These are phyloP conservation scores for Monochamus alternatus DNA, from an alignment of 2,888 invertebrate genomes.

Conservation along the genomic window DNA sequence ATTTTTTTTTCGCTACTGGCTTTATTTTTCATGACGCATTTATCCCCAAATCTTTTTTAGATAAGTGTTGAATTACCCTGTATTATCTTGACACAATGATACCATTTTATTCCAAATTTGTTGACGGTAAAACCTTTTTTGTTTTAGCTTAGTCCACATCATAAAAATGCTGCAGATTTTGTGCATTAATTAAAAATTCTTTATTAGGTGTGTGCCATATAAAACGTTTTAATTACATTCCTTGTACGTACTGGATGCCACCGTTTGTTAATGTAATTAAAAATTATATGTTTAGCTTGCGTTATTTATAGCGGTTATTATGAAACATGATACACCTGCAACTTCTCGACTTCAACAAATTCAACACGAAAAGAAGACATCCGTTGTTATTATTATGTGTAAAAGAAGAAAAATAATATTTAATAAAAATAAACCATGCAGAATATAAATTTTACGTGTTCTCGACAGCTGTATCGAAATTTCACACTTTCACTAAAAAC, in stretches of 20 bases:
- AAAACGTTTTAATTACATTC: not conserved
- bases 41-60: too few relatives aligned
- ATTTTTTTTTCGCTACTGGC: too few relatives aligned
- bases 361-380: slow-evolving; percentile 6
- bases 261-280: not conserved
- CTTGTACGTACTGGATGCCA: not conserved
- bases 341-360: not conserved
- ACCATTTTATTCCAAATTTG: too few relatives aligned
- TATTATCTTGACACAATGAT: too few relatives aligned
- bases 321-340: slow-evolving; percentile 15
- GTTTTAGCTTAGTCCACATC: not conserved
- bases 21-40: too few relatives aligned
- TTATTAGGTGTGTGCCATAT: not conserved
- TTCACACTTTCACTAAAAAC: slow-evolving; percentile 22
- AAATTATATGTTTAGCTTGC: not conserved
- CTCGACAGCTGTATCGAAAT: not conserved
- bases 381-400: slow-evolving; percentile 5
- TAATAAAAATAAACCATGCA: slow-evolving; percentile 10
- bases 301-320: not conserved
- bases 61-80: too few relatives aligned
- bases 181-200: not conserved
- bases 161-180: not conserved
- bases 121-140: too few relatives aligned
- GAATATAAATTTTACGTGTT: not conserved
- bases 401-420: not conserved